These are phyloP conservation scores for Drosophila navojoa DNA, from an alignment of 1,140 invertebrate genomes.

Conservation along the genomic window DNA sequence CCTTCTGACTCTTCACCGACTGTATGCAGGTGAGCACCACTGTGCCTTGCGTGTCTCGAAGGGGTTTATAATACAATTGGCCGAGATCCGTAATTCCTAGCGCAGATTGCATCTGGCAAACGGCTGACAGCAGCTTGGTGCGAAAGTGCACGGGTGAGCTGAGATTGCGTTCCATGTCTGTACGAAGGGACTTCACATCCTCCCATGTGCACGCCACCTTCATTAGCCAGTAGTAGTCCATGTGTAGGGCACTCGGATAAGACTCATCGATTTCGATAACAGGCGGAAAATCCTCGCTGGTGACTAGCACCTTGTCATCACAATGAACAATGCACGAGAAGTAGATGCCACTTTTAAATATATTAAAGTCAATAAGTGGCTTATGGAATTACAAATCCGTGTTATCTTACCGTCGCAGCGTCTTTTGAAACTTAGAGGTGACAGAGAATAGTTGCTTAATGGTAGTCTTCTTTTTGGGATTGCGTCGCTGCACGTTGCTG, in stretches of 20 bases:
- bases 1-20: slow-evolving; percentile 92
- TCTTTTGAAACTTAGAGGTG: slow-evolving; percentile 97
- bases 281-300: slow-evolving; percentile 97
- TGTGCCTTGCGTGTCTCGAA: slow-evolving; percentile 94
- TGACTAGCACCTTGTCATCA: slow-evolving; percentile 97
- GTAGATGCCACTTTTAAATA: slow-evolving; percentile 90
- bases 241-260: slow-evolving; percentile 94
- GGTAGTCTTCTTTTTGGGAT: slow-evolving; percentile 93
- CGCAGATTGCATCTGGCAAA: slow-evolving; percentile 95
- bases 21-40: slow-evolving; percentile 95
- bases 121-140: slow-evolving; percentile 95
- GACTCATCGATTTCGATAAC: slow-evolving; percentile 98
- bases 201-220: slow-evolving; percentile 98
- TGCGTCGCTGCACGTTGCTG: slow-evolving; percentile 86
- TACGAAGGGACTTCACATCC: slow-evolving; percentile 94
- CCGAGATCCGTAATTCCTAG: slow-evolving; percentile 94
- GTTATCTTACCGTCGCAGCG: slow-evolving; percentile 88
- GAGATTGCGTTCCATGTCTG: slow-evolving; percentile 96
- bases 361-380: background rate
- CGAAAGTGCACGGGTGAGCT: slow-evolving; percentile 95
- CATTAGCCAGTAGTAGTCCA: slow-evolving; percentile 98
- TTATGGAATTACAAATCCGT: background rate
- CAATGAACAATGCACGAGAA: slow-evolving; percentile 96
- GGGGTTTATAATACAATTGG: slow-evolving; percentile 95
- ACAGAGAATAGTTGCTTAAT: slow-evolving; percentile 97